Evolutionary conservation across 2,113 vertebrate species (phyloP).

Genomic region (Platichthys flesus): DNA sequence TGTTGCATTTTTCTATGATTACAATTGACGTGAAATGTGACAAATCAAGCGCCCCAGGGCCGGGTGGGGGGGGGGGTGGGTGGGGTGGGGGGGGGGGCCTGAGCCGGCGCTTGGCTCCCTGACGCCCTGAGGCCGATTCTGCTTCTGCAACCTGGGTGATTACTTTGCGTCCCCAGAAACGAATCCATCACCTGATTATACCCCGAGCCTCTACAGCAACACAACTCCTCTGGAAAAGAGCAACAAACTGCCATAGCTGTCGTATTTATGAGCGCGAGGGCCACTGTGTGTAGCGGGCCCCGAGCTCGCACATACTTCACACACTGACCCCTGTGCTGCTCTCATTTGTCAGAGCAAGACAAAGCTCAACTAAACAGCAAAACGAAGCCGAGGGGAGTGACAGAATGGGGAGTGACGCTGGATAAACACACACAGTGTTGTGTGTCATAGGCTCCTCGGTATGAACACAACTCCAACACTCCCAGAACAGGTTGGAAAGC

Average conservation of each 20-base stretch:
- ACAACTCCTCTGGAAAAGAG: constrained; percentile 38
- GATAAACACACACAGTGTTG: constrained; percentile 58
- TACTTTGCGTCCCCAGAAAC: constrained; percentile 54
- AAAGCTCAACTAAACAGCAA: constrained; percentile 51
- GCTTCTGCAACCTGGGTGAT: constrained; percentile 37
- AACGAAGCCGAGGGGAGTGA: constrained; percentile 2
- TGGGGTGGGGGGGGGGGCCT: too few relatives aligned
- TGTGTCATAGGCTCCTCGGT: constrained; percentile 21
- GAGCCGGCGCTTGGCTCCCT: background rate
- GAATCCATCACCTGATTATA: constrained; percentile 72
- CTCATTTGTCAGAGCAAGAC: constrained; percentile 68
- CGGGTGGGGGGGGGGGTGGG: background rate
- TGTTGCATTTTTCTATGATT: background rate
- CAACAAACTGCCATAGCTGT: constrained; percentile 59
- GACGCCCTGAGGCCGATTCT: background rate
- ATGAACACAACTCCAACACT: background rate
- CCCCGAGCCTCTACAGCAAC: constrained; percentile 44
- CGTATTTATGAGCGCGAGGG: constrained; percentile 56
- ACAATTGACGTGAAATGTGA: background rate
- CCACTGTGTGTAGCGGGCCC: constrained; percentile 28
- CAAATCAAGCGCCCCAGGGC: background rate
- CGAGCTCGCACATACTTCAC: constrained; percentile 21
- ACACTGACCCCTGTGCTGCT: constrained; percentile 27
- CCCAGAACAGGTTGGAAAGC: constrained; percentile 25
- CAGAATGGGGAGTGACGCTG: constrained; percentile 23